Conservation (phyloP, 2,797 vertebrate species). For the Oceanodroma leucorhoa region DNA sequence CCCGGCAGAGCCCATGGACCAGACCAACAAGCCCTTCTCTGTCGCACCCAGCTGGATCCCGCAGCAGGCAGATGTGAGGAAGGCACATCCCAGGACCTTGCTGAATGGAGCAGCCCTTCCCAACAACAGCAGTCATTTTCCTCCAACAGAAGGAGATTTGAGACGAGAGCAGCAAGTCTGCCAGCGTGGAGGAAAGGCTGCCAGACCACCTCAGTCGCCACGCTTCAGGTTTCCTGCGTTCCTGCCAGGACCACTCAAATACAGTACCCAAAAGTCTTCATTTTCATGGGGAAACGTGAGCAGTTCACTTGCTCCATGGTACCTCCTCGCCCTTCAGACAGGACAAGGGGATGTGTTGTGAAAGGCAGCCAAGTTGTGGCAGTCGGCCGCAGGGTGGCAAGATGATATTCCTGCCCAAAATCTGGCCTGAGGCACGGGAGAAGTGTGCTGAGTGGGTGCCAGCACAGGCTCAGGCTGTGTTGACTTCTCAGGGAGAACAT, state of each 20-base stretch:
- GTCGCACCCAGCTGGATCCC: background rate
- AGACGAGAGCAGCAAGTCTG: background rate
- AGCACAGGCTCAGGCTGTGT: background rate
- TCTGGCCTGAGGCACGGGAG: background rate
- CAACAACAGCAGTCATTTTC: background rate
- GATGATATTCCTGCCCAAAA: background rate
- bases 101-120: background rate
- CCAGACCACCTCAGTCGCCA: background rate
- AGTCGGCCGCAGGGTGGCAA: background rate
- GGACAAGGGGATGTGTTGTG: background rate
- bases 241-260: background rate
- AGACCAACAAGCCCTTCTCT: background rate
- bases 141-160: background rate
- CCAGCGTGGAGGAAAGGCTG: background rate
- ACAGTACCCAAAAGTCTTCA: background rate
- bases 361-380: background rate
- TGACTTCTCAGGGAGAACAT: slow-evolving; percentile 21
- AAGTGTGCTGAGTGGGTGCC: background rate
- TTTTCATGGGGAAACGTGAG: background rate
- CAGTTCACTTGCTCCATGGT: background rate
- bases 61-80: background rate
- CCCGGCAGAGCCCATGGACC: background rate
- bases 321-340: fast-evolving
- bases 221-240: background rate
- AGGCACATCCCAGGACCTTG: background rate